Percentiles rank a stretch among this genome's conserved stretches.
Evolutionary conservation across 2,113 vertebrate genomes (phyloP).

Genomic region (Cavia porcellus): DNA sequence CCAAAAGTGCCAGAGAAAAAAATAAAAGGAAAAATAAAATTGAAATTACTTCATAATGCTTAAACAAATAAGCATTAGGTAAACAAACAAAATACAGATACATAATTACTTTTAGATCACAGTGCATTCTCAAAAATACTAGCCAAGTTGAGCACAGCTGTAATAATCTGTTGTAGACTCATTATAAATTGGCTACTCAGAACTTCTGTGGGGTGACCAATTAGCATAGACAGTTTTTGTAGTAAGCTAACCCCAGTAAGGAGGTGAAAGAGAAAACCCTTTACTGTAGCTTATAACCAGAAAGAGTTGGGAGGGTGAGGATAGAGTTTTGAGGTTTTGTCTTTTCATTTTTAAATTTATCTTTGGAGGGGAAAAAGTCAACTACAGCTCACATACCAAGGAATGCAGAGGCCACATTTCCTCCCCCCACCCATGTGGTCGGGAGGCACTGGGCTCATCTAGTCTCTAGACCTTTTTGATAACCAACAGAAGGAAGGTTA

Average conservation of each 20-base stretch:
- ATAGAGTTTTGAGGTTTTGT: not conserved
- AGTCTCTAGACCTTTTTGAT: not conserved
- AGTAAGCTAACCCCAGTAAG: not conserved
- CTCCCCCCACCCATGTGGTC: too few species aligned
- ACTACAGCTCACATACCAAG: not conserved
- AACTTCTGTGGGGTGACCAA: not conserved
- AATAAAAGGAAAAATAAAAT: not conserved
- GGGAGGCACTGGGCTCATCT: not conserved
- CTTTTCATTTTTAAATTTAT: not conserved
- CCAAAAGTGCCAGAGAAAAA: not conserved
- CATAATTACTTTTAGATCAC: not conserved
- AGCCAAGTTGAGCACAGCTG: not conserved
- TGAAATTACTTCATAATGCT: not conserved
- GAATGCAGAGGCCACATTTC: not conserved
- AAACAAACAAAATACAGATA: not conserved
- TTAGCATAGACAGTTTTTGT: not conserved
- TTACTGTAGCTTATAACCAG: not conserved
- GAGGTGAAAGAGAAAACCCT: not conserved
- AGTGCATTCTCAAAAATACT: not conserved
- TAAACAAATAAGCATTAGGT: not conserved
- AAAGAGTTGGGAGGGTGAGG: not conserved
- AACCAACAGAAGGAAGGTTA: too few species aligned
- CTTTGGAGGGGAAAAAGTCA: not conserved
- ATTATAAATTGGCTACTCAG: not conserved
- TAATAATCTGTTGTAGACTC: not conserved